phyloP scores from a whole-genome alignment of 2,797 vertebrate genomes.

The Spheniscus humboldti region DNA sequence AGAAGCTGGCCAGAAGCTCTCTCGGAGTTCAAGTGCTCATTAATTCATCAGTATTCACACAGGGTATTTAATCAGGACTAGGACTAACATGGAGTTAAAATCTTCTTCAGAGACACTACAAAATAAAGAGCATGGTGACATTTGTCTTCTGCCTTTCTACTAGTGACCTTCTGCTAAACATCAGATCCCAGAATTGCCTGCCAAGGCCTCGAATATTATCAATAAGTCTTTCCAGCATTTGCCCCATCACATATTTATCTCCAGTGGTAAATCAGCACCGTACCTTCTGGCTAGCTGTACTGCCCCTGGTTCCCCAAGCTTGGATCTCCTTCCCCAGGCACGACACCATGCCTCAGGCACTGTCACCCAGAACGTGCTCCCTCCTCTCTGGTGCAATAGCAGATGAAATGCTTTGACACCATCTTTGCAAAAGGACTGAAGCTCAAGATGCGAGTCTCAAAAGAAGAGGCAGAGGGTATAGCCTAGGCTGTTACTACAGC shows the following conservation, averaged over 20 bases:
- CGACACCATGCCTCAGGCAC: neutral
- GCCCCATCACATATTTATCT: neutral
- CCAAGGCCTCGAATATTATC: neutral
- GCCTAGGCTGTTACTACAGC: neutral
- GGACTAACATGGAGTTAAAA: neutral
- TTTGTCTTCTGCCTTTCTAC: neutral
- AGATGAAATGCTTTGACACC: neutral
- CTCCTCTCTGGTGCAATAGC: neutral
- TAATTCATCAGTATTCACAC: neutral
- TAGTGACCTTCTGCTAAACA: neutral
- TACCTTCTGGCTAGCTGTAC: neutral
- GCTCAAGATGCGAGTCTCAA: neutral
- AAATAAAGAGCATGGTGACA: neutral
- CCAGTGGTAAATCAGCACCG: neutral
- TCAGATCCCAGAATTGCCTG: neutral
- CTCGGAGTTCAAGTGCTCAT: neutral
- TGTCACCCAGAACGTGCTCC: neutral
- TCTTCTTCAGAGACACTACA: neutral
- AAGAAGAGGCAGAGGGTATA: neutral
- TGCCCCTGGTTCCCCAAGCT: neutral
- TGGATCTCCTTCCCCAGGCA: neutral
- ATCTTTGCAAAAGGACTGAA: neutral
- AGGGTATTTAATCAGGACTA: neutral
- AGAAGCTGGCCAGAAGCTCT: neutral
- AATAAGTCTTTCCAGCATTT: neutral